Conservation (phyloP, 2,888 invertebrate genomes). For the Trachelus iudaicus region DNA sequence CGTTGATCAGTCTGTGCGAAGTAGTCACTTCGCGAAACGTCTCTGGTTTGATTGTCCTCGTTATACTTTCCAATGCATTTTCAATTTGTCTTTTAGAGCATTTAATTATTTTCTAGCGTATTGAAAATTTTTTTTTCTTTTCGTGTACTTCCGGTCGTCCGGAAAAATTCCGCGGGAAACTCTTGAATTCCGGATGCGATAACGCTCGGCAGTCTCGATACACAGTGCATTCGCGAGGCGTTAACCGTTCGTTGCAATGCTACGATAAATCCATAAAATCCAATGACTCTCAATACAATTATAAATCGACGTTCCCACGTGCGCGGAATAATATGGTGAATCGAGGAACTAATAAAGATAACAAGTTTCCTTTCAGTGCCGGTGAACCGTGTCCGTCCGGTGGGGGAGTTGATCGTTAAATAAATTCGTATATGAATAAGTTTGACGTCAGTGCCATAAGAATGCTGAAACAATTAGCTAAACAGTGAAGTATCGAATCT, state of each 20-base stretch:
- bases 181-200: not conserved
- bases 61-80: too few relatives aligned
- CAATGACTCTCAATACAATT: not conserved
- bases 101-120: not conserved
- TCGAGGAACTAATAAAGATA: not conserved
- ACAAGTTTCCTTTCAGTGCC: not conserved
- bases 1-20: not conserved
- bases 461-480: not conserved
- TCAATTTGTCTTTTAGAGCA: too few relatives aligned
- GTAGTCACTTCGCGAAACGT: not conserved
- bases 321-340: not conserved
- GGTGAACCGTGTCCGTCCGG: not conserved
- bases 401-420: not conserved
- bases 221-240: not conserved
- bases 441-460: not conserved
- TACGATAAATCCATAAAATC: not conserved
- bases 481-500: not conserved
- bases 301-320: not conserved
- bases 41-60: not conserved
- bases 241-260: not conserved
- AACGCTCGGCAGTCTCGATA: not conserved
- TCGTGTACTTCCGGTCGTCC: too few relatives aligned
- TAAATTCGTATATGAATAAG: not conserved
- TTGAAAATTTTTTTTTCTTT: not conserved
- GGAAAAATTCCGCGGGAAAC: not conserved